Evolutionary conservation across 92 coral and sea anemone species (phyloP).

Genomic region (Galaxea fascicularis): DNA sequence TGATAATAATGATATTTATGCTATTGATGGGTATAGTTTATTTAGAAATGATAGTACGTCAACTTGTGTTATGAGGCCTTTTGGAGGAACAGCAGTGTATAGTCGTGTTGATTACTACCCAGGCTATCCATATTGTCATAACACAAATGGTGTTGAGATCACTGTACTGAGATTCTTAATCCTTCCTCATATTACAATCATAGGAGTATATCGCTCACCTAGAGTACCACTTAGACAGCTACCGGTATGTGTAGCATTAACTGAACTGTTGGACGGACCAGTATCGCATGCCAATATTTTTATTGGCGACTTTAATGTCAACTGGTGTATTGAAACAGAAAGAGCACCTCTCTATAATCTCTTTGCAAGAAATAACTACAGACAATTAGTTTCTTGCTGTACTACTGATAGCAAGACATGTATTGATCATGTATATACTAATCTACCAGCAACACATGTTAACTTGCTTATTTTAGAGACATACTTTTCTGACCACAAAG

Average conservation of each 20-base stretch:
- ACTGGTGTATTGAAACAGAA: conserved; percentile 57
- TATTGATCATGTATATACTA: conserved; percentile 66
- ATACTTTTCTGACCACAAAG: conserved; percentile 61
- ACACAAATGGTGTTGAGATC: conserved; percentile 68
- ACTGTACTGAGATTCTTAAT: conserved; percentile 61
- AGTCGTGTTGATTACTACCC: conserved; percentile 63
- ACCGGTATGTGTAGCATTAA: conserved; percentile 17
- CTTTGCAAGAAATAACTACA: conserved; percentile 50
- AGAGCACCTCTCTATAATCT: conserved; percentile 55
- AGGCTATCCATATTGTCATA: conserved; percentile 61
- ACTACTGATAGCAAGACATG: conserved; percentile 63
- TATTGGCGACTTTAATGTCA: not conserved
- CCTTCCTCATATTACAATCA: conserved; percentile 63
- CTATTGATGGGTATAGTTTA: conserved; percentile 54
- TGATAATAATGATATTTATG: conserved; percentile 58
- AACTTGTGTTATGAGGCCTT: conserved; percentile 41
- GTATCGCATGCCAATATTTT: conserved; percentile 31
- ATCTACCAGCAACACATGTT: conserved; percentile 46
- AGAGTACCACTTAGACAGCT: too few species aligned
- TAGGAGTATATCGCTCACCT: conserved; percentile 59
- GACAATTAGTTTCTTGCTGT: conserved; percentile 51
- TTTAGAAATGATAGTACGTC: conserved; percentile 69
- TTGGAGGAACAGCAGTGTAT: conserved; percentile 63
- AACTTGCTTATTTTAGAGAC: conserved; percentile 47
- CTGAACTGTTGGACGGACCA: conserved; percentile 33